Evolutionary conservation across 2,797 vertebrate genomes (phyloP), one percentile per base, ranked within the genome.

Genomic region (Acropternis orthonyx): DNA sequence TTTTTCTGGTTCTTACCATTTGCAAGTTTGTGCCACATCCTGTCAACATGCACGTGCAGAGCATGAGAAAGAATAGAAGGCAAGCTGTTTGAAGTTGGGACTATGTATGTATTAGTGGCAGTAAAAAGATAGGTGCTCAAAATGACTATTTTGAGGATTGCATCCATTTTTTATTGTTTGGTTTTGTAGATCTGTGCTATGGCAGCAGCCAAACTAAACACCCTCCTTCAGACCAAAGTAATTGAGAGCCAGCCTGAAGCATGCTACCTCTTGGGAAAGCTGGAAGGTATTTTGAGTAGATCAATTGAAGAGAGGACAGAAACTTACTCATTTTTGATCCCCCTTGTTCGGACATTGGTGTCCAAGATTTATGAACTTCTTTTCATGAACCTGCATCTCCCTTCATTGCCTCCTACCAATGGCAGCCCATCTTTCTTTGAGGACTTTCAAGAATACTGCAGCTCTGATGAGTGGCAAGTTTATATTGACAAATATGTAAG

Each of bases 401-500:
- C 99, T 27, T 98, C 98, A 37, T 98, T 99, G 68, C 99, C 99
- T 7, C 98, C 99, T 95, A 98, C 98, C 71, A 99, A 99, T n/a
- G 99, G 99, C 67, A 99, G 99, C 81, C 98, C 99, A 3, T 99
- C 99, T 49, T 99, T 99, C 97, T 99, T 99, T 84, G 99, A 99
- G 97, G 99, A 99, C 97, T 99, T 99, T 89, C 98, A 99, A 97
- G 98, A 98, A 52, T 99, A 99, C 97, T 99, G 99, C 97, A 98
- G 96, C 95, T 99, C 98, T 32, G 98, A 98, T 0, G 99, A 99
- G 97, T 99, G 99, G 99, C 98, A 99, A 68, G 97, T 99, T 97
- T 99, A 99, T 97, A 99, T 99, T 67, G 99, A 99, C 92, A 99
- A 99, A 99, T 99, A 99, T 11, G 99, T 99, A 98, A 95, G 99